Conservation (phyloP, 2,797 vertebrate species). For the Syndactyla subalaris region DNA sequence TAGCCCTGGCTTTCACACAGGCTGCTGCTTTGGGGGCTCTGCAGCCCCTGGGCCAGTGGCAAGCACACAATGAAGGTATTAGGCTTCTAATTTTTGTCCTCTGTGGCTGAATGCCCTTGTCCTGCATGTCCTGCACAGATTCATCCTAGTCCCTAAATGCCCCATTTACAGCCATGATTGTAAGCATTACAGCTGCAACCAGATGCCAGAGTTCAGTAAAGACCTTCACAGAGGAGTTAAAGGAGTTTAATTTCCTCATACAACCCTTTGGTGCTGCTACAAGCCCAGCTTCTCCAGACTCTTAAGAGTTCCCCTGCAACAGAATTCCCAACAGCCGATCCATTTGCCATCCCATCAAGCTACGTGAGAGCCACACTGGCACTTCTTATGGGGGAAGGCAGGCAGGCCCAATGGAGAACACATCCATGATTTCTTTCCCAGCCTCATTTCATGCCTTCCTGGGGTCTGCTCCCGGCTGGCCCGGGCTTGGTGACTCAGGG, state of each 20-base stretch:
- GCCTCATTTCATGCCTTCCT: neutral
- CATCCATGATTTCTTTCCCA: neutral
- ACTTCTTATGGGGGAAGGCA: neutral
- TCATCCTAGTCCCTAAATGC: neutral
- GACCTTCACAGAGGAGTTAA: neutral
- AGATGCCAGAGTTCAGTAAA: neutral
- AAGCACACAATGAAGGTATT: neutral
- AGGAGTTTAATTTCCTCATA: neutral
- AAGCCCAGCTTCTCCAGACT: neutral
- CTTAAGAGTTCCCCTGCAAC: neutral
- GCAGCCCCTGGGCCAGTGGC: neutral
- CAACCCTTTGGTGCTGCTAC: neutral
- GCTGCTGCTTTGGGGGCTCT: neutral
- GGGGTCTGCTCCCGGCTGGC: neutral
- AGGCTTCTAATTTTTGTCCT: neutral
- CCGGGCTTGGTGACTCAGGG: neutral
- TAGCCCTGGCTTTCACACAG: neutral
- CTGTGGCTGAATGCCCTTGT: neutral
- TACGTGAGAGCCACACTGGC: accelerated
- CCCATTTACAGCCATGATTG: neutral
- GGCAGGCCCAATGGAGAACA: neutral
- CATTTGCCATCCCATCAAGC: neutral
- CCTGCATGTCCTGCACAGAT: neutral
- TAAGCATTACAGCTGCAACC: neutral
- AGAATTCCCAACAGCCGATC: neutral